These are phyloP conservation scores for Rhodophaea formosa DNA, from an alignment of 2,888 invertebrate species.

Conservation along the genomic window DNA sequence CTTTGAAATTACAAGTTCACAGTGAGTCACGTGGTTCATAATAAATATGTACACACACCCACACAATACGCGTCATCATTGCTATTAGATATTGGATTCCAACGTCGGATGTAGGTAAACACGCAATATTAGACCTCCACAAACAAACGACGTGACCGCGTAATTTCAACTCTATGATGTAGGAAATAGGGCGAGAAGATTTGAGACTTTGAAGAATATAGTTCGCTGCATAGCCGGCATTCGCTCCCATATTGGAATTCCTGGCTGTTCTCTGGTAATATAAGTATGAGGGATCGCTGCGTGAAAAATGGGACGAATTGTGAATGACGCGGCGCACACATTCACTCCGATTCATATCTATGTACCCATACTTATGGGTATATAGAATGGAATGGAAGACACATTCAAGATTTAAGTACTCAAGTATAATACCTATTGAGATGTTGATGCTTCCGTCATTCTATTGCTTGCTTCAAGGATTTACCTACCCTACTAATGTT, in stretches of 20 bases:
- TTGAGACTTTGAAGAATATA: constrained; percentile 26
- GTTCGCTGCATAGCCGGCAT: constrained; percentile 36
- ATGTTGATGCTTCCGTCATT: too few species aligned
- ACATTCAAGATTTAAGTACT: neutral
- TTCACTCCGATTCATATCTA: neutral
- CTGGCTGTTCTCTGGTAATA: constrained; percentile 20
- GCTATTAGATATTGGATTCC: constrained; percentile 31
- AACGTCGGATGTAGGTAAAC: constrained; percentile 25
- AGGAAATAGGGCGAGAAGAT: constrained; percentile 18
- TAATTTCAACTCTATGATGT: constrained; percentile 25
- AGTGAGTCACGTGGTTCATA: constrained; percentile 14
- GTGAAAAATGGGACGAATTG: constrained; percentile 9
- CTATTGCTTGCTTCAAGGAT: too few species aligned
- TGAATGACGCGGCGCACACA: constrained; percentile 3
- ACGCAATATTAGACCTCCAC: constrained; percentile 27
- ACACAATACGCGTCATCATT: constrained; percentile 19
- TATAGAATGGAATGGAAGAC: neutral
- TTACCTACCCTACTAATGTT: too few species aligned
- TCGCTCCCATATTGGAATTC: constrained; percentile 46
- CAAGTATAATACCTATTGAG: too few species aligned
- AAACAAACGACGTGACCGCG: constrained; percentile 15
- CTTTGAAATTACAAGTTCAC: constrained; percentile 14
- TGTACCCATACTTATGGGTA: neutral
- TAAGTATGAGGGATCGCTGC: neutral
- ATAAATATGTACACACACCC: constrained; percentile 12